Percentiles rank a stretch among this genome's conserved stretches.
phyloP scores from a whole-genome alignment of 2,113 vertebrate species.

The Chloebia gouldiae region DNA sequence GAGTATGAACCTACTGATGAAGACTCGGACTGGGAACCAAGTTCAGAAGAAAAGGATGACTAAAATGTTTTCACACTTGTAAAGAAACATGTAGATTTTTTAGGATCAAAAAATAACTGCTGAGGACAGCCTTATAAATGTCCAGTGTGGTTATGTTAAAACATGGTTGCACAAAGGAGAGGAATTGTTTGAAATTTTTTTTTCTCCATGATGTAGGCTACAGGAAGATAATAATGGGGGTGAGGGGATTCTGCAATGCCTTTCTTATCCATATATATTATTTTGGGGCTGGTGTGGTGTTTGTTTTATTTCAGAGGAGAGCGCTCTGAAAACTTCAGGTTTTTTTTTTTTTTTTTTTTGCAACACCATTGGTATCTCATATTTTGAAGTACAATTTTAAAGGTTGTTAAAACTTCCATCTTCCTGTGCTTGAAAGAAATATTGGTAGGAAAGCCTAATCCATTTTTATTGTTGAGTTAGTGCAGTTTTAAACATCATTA shows the following conservation, averaged over 20 bases:
- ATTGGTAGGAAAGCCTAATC: neutral
- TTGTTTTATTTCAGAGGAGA: neutral
- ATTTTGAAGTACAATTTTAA: neutral
- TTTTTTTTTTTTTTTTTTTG: neutral
- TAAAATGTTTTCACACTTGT: slow-evolving; percentile 70
- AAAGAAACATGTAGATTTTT: slow-evolving; percentile 69
- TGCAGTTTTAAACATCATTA: neutral
- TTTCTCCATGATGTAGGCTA: neutral
- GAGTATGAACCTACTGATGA: slow-evolving; percentile 73
- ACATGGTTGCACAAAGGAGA: neutral
- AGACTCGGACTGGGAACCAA: slow-evolving; percentile 80
- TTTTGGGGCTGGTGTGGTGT: neutral
- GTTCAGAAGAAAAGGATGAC: slow-evolving; percentile 64
- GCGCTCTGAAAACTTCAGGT: neutral
- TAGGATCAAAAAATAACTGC: slow-evolving; percentile 67
- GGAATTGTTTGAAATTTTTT: neutral
- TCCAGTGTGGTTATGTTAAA: neutral
- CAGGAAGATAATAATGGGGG: neutral
- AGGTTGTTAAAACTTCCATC: neutral
- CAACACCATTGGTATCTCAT: fast-evolving
- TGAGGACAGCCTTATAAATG: too few relatives aligned
- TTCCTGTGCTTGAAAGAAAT: neutral
- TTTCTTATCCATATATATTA: neutral
- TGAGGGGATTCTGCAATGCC: neutral
- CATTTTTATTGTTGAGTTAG: neutral